Evolutionary conservation across 92 coral and sea anemone species (phyloP), one percentile per base, ranked within the genome.

Genomic region (Porites cylindrica): DNA sequence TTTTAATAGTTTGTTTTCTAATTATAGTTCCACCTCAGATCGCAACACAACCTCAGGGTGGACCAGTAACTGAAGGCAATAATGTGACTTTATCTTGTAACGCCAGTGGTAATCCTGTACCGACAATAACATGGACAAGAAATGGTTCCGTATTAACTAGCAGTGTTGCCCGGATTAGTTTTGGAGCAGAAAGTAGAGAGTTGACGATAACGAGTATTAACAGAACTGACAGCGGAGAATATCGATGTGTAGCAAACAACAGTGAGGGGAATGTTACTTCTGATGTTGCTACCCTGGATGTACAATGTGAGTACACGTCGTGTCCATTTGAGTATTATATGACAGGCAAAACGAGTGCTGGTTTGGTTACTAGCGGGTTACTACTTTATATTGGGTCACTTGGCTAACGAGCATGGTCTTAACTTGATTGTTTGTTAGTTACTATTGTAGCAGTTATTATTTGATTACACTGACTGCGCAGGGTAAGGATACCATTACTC

Each of bases 111-210:
- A 78, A 87, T 64, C 89, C 94, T 2, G 75, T 24, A 16, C 85
- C 93, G 14, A 43, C 84, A 20, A 75, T 93, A 32, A 61, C 63
- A 10, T 93, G 95, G 95, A 38, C 11, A 16, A 88, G 24, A 78
- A 65, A 79, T 77, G 83, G 89, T 18, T 8, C 29, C 6, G 1
- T n/a, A 23, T 2, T 77, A 26, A 19, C 24, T 19, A 10, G 7
- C n/a, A 56, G 78, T 67, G 67, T 7, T 16, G 20, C 54, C 71
- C 75, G 78, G 19, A 89, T 69, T n/a, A 70, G 53, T 18, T 17
- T 86, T 21, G 7, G 18, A 61, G 23, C 24, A 13, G 81, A 75
- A 20, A 51, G 32, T 11, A 66, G 47, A 62, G 61, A 70, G 24
- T 69, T 87, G 81, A 80, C 4, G 0, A 87, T 88, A 70, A 82